Conservation (phyloP, 2,888 invertebrate species). For the Lamproptera curius region DNA sequence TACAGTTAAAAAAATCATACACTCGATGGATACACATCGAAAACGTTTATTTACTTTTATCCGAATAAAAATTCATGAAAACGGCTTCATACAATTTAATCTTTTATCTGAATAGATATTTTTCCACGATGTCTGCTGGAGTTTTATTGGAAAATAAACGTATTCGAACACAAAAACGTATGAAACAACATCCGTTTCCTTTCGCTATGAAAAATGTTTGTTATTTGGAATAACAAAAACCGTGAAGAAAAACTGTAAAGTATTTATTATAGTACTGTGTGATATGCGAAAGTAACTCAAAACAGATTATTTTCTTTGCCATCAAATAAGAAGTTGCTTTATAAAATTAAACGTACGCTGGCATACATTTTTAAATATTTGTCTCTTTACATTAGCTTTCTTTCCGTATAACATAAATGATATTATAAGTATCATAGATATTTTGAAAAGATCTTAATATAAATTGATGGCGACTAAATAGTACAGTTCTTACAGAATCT, state of each 20-base stretch:
- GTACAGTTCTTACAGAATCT: too few relatives aligned
- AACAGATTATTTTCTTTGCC: too few relatives aligned
- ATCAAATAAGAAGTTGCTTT: background rate
- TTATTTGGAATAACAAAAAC: conserved; percentile 45
- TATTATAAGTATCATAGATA: too few relatives aligned
- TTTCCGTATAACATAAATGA: too few relatives aligned
- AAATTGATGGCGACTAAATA: too few relatives aligned
- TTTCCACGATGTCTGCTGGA: conserved; percentile 34
- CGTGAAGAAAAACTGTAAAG: conserved; percentile 13
- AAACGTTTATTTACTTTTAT: conserved; percentile 3
- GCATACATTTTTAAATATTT: too few relatives aligned
- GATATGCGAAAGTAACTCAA: background rate
- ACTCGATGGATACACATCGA: too few relatives aligned
- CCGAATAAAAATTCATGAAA: background rate
- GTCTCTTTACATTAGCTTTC: too few relatives aligned
- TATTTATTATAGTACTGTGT: conserved; percentile 1
- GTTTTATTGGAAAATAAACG: conserved; percentile 38
- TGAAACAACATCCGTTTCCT: conserved; percentile 66
- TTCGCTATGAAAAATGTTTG: conserved; percentile 43
- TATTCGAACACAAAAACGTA: conserved; percentile 47
- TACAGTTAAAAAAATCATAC: too few relatives aligned
- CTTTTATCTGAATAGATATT: conserved; percentile 6
- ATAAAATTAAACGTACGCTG: too few relatives aligned
- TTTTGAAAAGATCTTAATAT: too few relatives aligned
- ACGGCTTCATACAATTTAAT: background rate